Conservation (phyloP, 2,888 invertebrate species). For the Napeogenes inachia region DNA sequence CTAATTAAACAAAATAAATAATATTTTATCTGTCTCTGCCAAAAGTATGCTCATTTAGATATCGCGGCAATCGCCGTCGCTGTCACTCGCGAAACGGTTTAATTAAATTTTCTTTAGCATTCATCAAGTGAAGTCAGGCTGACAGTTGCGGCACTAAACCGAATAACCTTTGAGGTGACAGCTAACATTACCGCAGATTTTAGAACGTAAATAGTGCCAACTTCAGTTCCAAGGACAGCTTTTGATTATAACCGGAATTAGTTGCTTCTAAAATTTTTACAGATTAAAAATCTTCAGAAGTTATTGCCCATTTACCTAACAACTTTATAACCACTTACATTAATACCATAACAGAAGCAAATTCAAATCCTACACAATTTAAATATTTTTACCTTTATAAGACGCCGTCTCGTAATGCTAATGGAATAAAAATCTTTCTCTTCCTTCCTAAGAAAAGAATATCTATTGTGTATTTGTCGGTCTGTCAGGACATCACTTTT, state of each 20-base stretch:
- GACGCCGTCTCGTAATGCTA: slow-evolving; percentile 39
- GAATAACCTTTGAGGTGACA: slow-evolving; percentile 20
- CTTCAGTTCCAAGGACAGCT: neutral
- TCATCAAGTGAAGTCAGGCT: slow-evolving; percentile 11
- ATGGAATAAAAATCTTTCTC: slow-evolving; percentile 64
- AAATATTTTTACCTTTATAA: slow-evolving; percentile 38
- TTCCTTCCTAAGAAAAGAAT: slow-evolving; percentile 51
- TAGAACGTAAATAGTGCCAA: slow-evolving; percentile 5
- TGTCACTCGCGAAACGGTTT: slow-evolving; percentile 8
- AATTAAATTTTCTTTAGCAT: slow-evolving; percentile 19
- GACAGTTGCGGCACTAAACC: slow-evolving; percentile 15
- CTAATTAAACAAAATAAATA: neutral
- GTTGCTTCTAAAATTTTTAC: neutral
- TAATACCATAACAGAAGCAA: no score
- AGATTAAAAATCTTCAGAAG: no score
- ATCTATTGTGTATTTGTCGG: slow-evolving; percentile 38
- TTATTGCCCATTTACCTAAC: no score
- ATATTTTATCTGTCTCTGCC: neutral
- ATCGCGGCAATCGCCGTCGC: neutral
- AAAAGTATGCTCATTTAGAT: slow-evolving; percentile 3
- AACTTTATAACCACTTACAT: no score
- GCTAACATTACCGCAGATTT: slow-evolving; percentile 13
- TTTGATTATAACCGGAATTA: neutral
- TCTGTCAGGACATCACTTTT: slow-evolving; percentile 44
- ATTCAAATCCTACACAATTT: no score